phyloP scores from a whole-genome alignment of 92 coral and sea anemone species.

The Porites cylindrica region DNA sequence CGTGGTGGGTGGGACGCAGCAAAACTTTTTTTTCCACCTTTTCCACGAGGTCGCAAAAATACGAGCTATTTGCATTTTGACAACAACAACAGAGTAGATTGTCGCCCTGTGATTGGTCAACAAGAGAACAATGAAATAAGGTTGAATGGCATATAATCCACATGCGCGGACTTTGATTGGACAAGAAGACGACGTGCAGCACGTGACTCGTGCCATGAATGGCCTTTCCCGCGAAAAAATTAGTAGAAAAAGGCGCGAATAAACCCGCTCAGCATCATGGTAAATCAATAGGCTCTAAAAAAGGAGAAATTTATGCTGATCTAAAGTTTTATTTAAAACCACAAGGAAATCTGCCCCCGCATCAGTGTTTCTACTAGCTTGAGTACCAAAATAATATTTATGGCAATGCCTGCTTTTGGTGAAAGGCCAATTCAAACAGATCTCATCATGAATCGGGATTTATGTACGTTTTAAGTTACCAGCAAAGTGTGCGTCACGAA shows the following conservation, averaged over 20 bases:
- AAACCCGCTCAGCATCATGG: conserved; percentile 81
- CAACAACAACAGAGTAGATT: conserved; percentile 89
- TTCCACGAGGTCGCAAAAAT: conserved; percentile 97
- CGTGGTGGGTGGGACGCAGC: conserved; percentile 96
- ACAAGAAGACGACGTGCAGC: conserved; percentile 54
- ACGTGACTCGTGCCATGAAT: conserved; percentile 87
- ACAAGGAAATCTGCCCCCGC: neutral
- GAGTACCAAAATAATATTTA: conserved; percentile 20
- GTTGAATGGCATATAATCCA: conserved; percentile 84
- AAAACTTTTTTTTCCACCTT: conserved; percentile 75
- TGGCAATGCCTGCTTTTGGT: conserved; percentile 35
- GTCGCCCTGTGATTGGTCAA: conserved; percentile 75
- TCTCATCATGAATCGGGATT: conserved; percentile 27
- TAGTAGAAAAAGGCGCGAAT: conserved; percentile 91
- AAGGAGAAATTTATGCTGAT: neutral
- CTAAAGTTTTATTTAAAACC: neutral
- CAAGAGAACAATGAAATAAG: conserved; percentile 57
- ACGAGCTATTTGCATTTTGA: conserved; percentile 91
- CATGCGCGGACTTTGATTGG: conserved; percentile 72
- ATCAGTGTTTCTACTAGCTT: conserved; percentile 11
- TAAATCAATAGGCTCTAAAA: conserved; percentile 1
- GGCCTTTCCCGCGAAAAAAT: conserved; percentile 82
- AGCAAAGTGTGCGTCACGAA: conserved; percentile 34
- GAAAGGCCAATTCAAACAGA: conserved; percentile 46
- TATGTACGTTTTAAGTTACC: conserved; percentile 48